Evolutionary conservation across 2,113 vertebrate species (phyloP), one percentile per base, ranked within the genome.

Genomic region (Tetraodon nigroviridis): DNA sequence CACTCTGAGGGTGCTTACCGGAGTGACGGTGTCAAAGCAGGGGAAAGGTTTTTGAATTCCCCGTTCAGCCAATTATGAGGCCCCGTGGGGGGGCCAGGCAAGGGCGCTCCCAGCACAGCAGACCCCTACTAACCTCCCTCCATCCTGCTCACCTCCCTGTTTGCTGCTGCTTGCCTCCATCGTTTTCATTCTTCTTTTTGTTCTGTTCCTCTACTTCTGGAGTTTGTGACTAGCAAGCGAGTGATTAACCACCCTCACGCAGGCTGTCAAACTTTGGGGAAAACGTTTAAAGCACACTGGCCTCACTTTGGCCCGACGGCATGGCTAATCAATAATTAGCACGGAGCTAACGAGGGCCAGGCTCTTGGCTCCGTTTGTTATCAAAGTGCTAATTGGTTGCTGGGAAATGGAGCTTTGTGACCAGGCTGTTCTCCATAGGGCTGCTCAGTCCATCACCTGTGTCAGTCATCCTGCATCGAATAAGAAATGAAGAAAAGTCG

Each of bases 1-100:
- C 59, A 71, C 71, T 45, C 15, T 78, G 75, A 81, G 83, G 61
- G 74, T 80, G 84, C 84, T 87, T 69, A 73, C 67, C 15, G 42
- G 48, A 19, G 63, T 12, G 37, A 55, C 51, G 57, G 61, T 76
- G 67, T 70, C 66, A 64, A 67, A 78, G 37, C 59, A 19, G 49
- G 55, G 64, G 64, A 54, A 66, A 68, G 17, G 4, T 46, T 46
- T 37, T 60, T 37, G 37, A 71, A 64, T 62, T 85, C 67, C 74
- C 81, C 51, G 21, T 50, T 62, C 61, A 71, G 75, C 66, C 81
- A 84, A 79, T 85, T 88, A 85, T 69, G 68, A 55, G 14, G 20
- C 40, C 61, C 62, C 8, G 0, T 52, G 17, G 55, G 73, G 63
- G 40, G 49, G 40, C 29, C 29, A 64, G 24, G 73, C 61, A 27